Evolutionary conservation across 1,140 invertebrate genomes (phyloP).

Genomic region (Diabrotica undecimpunctata): DNA sequence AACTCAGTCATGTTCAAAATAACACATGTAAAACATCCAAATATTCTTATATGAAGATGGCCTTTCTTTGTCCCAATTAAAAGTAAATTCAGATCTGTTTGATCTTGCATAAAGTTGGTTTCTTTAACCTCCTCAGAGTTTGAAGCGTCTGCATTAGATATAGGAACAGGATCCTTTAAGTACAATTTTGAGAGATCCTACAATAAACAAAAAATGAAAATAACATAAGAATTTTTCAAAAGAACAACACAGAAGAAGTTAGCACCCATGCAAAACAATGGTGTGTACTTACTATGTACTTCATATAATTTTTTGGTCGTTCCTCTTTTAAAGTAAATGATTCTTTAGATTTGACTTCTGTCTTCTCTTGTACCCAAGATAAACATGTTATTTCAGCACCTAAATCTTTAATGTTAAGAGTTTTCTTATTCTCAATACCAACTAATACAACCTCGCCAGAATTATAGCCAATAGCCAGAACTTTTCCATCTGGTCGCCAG

Average conservation of each 20-base stretch:
- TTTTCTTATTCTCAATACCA: conserved; percentile 85
- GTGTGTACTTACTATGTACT: conserved; percentile 36
- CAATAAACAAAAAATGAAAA: conserved; percentile 32
- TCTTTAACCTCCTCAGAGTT: conserved; percentile 59
- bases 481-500: conserved; percentile 94
- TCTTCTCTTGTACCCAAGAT: conserved; percentile 55
- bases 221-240: conserved; percentile 5
- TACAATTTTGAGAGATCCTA: conserved; percentile 55
- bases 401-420: conserved; percentile 66
- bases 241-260: not conserved
- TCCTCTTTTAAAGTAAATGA: conserved; percentile 32
- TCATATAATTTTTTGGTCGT: conserved; percentile 33
- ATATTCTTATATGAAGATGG: conserved; percentile 71
- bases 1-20: conserved; percentile 61
- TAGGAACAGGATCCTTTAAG: conserved; percentile 50
- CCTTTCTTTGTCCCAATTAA: conserved; percentile 73
- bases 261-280: not conserved
- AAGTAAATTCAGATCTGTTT: conserved; percentile 72
- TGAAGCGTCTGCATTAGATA: conserved; percentile 47
- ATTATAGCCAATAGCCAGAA: conserved; percentile 64
- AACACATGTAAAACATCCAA: conserved; percentile 79
- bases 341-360: conserved; percentile 45
- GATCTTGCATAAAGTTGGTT: conserved; percentile 61
- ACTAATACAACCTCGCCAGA: conserved; percentile 65
- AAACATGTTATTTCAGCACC: conserved; percentile 57